Evolutionary conservation across 2,888 invertebrate species (phyloP).

Genomic region (Drosophila dives): DNA sequence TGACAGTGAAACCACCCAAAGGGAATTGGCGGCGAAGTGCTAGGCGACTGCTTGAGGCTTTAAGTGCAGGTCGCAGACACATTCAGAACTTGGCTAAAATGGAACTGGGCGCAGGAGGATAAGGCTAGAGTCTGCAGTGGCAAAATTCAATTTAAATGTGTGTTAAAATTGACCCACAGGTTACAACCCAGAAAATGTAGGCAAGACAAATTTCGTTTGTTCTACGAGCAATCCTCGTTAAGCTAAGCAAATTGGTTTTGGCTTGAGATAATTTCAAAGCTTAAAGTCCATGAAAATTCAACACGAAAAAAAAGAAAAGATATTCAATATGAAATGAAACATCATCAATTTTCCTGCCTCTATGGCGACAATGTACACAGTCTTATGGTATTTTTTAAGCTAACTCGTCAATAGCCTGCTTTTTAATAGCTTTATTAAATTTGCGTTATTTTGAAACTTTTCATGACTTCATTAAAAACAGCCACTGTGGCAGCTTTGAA

Average conservation of each 20-base stretch:
- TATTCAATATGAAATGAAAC: neutral
- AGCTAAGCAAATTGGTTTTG: neutral
- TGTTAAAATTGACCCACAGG: slow-evolving; percentile 40
- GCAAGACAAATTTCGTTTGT: slow-evolving; percentile 13
- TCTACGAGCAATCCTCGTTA: neutral
- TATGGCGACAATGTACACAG: neutral
- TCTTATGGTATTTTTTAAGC: neutral
- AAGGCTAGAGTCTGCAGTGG: slow-evolving; percentile 48
- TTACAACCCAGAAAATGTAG: slow-evolving; percentile 14
- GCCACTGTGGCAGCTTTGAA: slow-evolving; percentile 13
- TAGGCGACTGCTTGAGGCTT: slow-evolving; percentile 33
- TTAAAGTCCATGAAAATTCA: neutral
- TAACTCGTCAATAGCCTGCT: neutral
- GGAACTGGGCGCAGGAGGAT: neutral
- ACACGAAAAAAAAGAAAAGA: neutral
- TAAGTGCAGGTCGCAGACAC: slow-evolving; percentile 46
- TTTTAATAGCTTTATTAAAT: slow-evolving; percentile 4
- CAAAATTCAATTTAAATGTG: slow-evolving; percentile 62
- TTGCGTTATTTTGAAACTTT: slow-evolving; percentile 6
- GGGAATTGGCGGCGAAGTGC: slow-evolving; percentile 19
- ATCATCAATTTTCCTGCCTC: neutral
- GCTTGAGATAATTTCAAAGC: slow-evolving; percentile 8
- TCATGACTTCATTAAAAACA: slow-evolving; percentile 12
- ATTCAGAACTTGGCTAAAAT: slow-evolving; percentile 16
- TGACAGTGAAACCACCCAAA: slow-evolving; percentile 8